Evolutionary conservation across 2,888 invertebrate genomes (phyloP), one percentile per base, ranked within the genome.

Genomic region (Andrena bucephala): DNA sequence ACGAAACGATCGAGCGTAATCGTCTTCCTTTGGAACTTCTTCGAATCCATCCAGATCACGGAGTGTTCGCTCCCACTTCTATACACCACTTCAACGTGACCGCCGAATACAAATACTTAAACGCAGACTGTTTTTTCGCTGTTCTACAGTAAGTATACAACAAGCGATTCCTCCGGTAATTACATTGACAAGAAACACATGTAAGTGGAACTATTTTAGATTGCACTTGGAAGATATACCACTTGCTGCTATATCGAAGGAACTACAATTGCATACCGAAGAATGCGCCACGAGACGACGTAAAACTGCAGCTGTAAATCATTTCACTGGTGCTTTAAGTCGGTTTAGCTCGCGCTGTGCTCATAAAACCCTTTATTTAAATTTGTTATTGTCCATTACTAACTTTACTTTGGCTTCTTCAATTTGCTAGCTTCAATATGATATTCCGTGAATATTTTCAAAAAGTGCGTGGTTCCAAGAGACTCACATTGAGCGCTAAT

Each of bases 181-280:
- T 42, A 13, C 5, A 27, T 27, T 13, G 8, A 20, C 0, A 20
- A 27, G 31, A 6, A 36, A 36, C 7, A 2, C 10, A 2, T 27
- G n/a, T 0, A 29, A n/a, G 10, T 31, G 16, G 13, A 59, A 71
- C 48, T 52, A 65, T 71, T 86, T 57, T 77, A 94, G 94, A 80
- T 89, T 94, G 2, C 92, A 92, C 76, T 85, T 94, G 63, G 89
- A 92, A 72, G 93, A 94, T 76, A 89, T 94, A 70, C 94, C 94
- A 0, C 76, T 91, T 36, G 87, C 84, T 7, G 91, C 94, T 63
- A 78, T 94, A 42, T 57, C 87, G 8, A 81, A 90, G 29, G 84
- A 86, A 31, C 70, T 84, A 54, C 60, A 88, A 59, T 86, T 90
- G 75, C 71, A 50, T 0, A 85, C 78, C 1, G 65, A 81, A 16